phyloP scores from a whole-genome alignment of 2,797 vertebrate species.

The Macropus fuliginosus region DNA sequence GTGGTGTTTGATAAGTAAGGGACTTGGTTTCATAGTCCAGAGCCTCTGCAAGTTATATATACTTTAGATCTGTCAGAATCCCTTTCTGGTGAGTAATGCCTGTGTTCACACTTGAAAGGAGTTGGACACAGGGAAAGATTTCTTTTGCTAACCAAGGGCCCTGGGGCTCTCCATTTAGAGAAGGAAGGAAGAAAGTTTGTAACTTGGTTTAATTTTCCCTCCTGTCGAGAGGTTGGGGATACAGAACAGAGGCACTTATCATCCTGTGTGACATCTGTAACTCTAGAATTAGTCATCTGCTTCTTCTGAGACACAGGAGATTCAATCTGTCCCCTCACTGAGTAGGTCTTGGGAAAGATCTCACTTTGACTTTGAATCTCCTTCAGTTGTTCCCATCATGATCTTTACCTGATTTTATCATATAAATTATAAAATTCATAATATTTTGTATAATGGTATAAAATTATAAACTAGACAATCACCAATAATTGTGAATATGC shows the following conservation, averaged over 20 bases:
- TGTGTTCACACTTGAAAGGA: conserved; percentile 14
- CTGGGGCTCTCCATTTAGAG: background rate
- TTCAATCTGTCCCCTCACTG: background rate
- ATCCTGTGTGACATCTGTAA: background rate
- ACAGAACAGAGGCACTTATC: background rate
- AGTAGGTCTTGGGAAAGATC: background rate
- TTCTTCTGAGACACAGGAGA: background rate
- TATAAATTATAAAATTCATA: background rate
- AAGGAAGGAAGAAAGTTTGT: background rate
- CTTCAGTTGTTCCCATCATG: background rate
- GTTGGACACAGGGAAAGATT: conserved; percentile 37
- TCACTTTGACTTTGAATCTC: background rate
- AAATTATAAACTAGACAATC: background rate
- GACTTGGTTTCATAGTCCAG: conserved; percentile 59
- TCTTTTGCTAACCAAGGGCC: background rate
- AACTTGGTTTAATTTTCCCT: background rate
- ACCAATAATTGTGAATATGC: background rate
- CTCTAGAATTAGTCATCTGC: background rate
- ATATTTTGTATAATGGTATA: no score
- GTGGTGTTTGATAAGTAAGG: conserved; percentile 61
- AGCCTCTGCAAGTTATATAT: conserved; percentile 58
- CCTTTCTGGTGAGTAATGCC: conserved; percentile 60
- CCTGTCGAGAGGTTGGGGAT: background rate
- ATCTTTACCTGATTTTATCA: background rate
- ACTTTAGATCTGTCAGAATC: conserved; percentile 73